These are phyloP conservation scores for Petrophora chlorosata DNA, from an alignment of 2,888 invertebrate species.

Conservation along the genomic window DNA sequence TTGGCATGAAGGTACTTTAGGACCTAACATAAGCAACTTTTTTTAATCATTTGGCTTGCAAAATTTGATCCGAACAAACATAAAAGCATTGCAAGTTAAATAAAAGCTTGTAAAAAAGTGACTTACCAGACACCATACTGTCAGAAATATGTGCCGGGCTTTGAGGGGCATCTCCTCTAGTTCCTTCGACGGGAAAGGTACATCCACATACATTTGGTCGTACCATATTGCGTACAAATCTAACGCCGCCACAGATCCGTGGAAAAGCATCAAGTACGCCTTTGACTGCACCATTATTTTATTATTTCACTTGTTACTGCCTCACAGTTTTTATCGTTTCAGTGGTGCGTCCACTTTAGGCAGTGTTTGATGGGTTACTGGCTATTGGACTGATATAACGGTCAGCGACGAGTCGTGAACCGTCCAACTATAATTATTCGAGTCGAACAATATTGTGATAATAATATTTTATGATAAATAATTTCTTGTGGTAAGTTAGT, in stretches of 20 bases:
- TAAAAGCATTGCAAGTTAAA: too few species aligned
- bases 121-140: constrained; percentile 69
- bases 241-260: constrained; percentile 50
- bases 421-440: too few species aligned
- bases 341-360: not conserved
- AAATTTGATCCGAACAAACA: too few species aligned
- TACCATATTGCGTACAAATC: constrained; percentile 61
- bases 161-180: constrained; percentile 55
- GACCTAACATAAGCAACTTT: too few species aligned
- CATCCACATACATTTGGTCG: constrained; percentile 60
- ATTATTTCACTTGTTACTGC: not conserved
- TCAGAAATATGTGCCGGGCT: constrained; percentile 60
- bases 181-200: constrained; percentile 53
- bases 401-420: constrained; percentile 2
- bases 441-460: not conserved
- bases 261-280: constrained; percentile 49
- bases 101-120: too few species aligned
- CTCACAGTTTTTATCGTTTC: not conserved
- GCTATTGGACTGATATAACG: not conserved
- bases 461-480: constrained; percentile 4
- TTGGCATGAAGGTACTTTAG: too few species aligned
- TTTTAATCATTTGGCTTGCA: too few species aligned
- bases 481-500: constrained; percentile 6
- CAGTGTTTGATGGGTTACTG: not conserved
- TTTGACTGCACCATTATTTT: not conserved